Evolutionary conservation across 2,888 invertebrate genomes (phyloP).

Genomic region (Operophtera brumata): DNA sequence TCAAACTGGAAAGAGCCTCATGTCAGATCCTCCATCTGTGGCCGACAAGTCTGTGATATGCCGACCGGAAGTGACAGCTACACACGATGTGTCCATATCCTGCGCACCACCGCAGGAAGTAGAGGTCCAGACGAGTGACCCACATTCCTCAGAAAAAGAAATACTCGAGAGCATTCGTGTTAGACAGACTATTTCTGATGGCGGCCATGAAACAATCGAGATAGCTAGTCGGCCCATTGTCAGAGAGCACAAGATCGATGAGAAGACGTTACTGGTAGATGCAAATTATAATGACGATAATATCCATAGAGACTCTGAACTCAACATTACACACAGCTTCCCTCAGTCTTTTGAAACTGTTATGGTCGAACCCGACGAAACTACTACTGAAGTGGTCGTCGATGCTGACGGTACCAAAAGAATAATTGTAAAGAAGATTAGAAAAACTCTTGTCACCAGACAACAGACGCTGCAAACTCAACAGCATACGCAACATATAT

Average conservation of each 20-base stretch:
- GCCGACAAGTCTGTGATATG: slow-evolving; percentile 69
- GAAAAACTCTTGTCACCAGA: slow-evolving; percentile 84
- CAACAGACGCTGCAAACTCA: slow-evolving; percentile 84
- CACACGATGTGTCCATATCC: slow-evolving; percentile 75
- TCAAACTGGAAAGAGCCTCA: slow-evolving; percentile 84
- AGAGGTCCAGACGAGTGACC: slow-evolving; percentile 83
- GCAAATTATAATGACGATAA: slow-evolving; percentile 84
- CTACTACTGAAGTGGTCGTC: slow-evolving; percentile 89
- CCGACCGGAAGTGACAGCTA: slow-evolving; percentile 57
- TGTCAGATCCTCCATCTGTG: slow-evolving; percentile 66
- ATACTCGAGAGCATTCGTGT: slow-evolving; percentile 84
- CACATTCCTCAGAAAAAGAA: slow-evolving; percentile 71
- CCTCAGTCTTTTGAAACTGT: slow-evolving; percentile 91
- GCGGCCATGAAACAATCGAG: slow-evolving; percentile 86
- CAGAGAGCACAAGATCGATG: slow-evolving; percentile 69
- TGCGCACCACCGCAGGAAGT: slow-evolving; percentile 80
- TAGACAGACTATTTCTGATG: slow-evolving; percentile 82
- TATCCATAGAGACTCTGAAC: slow-evolving; percentile 81
- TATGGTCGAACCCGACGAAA: slow-evolving; percentile 90
- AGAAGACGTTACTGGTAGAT: slow-evolving; percentile 85
- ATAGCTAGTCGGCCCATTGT: slow-evolving; percentile 83
- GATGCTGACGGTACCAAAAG: slow-evolving; percentile 90
- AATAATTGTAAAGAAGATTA: slow-evolving; percentile 87
- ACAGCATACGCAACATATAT: slow-evolving; percentile 78
- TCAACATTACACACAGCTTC: slow-evolving; percentile 86